phyloP scores from a whole-genome alignment of 2,888 invertebrate species.

The Tinea pellionella region DNA sequence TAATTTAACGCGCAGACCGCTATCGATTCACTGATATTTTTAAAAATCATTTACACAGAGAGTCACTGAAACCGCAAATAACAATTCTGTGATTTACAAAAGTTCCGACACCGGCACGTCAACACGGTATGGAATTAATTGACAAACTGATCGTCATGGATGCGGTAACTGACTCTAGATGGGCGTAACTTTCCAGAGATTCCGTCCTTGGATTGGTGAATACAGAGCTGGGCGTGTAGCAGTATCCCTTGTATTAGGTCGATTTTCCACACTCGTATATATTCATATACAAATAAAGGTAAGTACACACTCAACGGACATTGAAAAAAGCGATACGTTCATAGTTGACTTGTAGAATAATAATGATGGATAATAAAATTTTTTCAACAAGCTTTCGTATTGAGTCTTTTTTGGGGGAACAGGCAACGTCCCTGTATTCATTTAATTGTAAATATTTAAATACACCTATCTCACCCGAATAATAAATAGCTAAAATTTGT shows the following conservation, averaged over 20 bases:
- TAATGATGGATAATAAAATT: neutral
- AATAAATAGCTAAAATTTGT: too few relatives aligned
- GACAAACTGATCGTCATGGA: neutral
- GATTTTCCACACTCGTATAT: constrained; percentile 5
- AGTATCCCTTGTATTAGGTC: constrained; percentile 6
- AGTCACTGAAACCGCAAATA: neutral
- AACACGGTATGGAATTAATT: neutral
- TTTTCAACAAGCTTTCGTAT: neutral
- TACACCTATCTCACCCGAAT: too few relatives aligned
- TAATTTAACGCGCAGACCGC: neutral
- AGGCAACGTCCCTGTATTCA: too few relatives aligned
- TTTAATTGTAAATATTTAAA: too few relatives aligned
- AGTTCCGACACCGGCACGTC: constrained; percentile 3
- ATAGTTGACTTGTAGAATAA: neutral
- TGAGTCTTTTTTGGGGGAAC: neutral
- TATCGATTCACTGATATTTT: neutral
- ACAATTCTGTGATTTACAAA: neutral
- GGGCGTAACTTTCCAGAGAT: constrained; percentile 9
- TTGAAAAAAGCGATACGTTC: neutral
- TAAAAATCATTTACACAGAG: neutral
- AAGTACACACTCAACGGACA: constrained; percentile 4
- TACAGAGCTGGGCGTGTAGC: constrained; percentile 4
- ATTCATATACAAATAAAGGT: constrained; percentile 8
- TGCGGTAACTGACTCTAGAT: neutral
- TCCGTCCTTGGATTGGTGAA: neutral